A percentile compares a stretch with the other conserved stretches of the same genome.
Conservation (phyloP, 2,888 invertebrate genomes). For the Yponomeuta sedellus region DNA sequence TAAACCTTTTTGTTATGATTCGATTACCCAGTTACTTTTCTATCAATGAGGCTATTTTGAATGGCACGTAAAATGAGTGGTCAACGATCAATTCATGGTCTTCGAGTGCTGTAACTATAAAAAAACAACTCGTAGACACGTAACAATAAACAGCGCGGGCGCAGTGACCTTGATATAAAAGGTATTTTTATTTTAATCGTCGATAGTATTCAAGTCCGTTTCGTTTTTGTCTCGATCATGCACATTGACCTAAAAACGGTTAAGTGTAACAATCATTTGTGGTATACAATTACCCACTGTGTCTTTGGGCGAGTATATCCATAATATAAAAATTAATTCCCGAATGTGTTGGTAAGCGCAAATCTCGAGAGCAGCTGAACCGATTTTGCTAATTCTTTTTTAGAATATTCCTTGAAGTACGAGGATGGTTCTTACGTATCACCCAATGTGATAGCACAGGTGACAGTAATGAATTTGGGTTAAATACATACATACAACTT, state of each 20-base stretch:
- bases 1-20: too few species aligned
- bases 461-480: too few species aligned
- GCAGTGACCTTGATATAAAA: conserved; percentile 10
- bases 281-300: not conserved
- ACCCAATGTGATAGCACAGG: too few species aligned
- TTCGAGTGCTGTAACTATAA: conserved; percentile 5
- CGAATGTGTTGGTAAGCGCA: too few species aligned
- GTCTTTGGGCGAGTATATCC: not conserved
- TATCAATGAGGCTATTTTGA: not conserved
- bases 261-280: conserved; percentile 38
- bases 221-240: conserved; percentile 32
- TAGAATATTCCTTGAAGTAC: too few species aligned
- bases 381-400: too few species aligned
- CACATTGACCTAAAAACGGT: conserved; percentile 54
- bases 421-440: too few species aligned
- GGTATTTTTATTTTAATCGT: conserved; percentile 9
- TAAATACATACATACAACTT: too few species aligned
- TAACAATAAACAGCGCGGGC: conserved; percentile 5
- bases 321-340: too few species aligned
- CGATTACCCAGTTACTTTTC: not conserved
- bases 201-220: conserved; percentile 16
- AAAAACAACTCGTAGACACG: not conserved
- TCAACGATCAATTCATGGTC: conserved; percentile 11
- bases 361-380: too few species aligned
- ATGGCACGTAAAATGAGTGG: not conserved